Base-by-base conservation (phyloP, 2,113 vertebrate species). In the Mormoops blainvillei region DNA sequence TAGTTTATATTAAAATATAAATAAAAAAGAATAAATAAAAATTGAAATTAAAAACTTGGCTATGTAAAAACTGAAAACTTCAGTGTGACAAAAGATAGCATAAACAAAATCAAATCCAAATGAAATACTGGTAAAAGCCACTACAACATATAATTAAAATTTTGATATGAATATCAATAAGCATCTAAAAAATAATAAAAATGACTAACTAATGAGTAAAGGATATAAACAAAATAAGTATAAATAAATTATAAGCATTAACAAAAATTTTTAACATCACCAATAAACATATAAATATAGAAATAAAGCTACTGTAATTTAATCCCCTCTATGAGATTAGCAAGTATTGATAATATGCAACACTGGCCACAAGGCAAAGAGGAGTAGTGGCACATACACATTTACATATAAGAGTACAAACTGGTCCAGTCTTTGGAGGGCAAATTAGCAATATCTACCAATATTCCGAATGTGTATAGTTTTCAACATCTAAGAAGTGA, bases 51-150 rank as follows among this genome's bases (percentile, higher is more conserved):
- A 71, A 73, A 73, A 73, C 41, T 8, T 73, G 48, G 50, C 22
- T 50, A 43, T 33, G 63, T 73, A 92, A 89, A 92, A 74, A 96
- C 58, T 45, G 67, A 83, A 82, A 87, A 84, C 26, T 78, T 93
- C 36, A 77, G 15, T 9, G 12, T 67, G n/a, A 54, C 31, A 70
- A 93, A 81, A 87, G 3, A 71, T 33, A 54, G 3, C 6, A 54
- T 77, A 90, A 63, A 86, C 22, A 86, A 87, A 68, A 68, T 20
- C 50, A 80, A 94, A 74, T 81, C 13, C 33, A 68, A 94, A 65
- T 54, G n/a, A 65, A 13, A 87, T 78, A 54, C 7, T 89, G 9
- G 33, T 9, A 77, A 87, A 90, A 91, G 48, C 43, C 52, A 87
- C 38, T 41, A 82, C 5, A 50, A 56, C 13, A 58, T 56, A 43